phyloP scores from a whole-genome alignment of 2,113 vertebrate genomes.

The Etheostoma spectabile region DNA sequence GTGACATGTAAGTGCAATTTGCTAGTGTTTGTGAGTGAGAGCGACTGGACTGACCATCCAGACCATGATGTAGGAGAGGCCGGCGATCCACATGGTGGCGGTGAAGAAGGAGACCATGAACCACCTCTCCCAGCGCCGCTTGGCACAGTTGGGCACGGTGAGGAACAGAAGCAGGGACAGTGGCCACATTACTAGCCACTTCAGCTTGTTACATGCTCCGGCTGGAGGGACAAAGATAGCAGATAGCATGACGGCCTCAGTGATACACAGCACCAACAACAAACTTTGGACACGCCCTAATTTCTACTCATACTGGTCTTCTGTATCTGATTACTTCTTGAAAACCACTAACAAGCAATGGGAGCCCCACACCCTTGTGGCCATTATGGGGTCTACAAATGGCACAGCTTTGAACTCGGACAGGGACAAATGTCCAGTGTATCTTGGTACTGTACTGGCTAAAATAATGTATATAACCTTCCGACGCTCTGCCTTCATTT shows the following conservation, averaged over 20 bases:
- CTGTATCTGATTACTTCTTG: too few species aligned
- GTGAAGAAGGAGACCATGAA: conserved; percentile 94
- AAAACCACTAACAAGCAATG: too few species aligned
- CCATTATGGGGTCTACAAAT: too few species aligned
- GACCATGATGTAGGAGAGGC: conserved; percentile 96
- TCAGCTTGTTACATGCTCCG: conserved; percentile 87
- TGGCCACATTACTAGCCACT: conserved; percentile 93
- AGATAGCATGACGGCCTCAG: neutral
- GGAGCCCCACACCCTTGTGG: too few species aligned
- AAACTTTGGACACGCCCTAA: neutral
- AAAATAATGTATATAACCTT: too few species aligned
- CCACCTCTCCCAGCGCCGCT: conserved; percentile 92
- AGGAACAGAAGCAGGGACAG: conserved; percentile 91
- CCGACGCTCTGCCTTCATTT: too few species aligned
- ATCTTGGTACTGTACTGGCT: too few species aligned
- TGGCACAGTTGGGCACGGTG: conserved; percentile 94
- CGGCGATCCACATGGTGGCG: conserved; percentile 94
- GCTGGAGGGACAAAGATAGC: conserved; percentile 70
- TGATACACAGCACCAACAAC: neutral
- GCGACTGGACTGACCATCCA: conserved; percentile 91
- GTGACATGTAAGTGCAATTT: too few species aligned
- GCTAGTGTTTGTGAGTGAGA: too few species aligned
- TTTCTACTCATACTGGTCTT: too few species aligned
- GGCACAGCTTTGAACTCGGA: too few species aligned
- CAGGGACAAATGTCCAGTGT: too few species aligned